These are phyloP conservation scores for Chirona hameri DNA, from an alignment of 2,888 invertebrate species.

Conservation along the genomic window DNA sequence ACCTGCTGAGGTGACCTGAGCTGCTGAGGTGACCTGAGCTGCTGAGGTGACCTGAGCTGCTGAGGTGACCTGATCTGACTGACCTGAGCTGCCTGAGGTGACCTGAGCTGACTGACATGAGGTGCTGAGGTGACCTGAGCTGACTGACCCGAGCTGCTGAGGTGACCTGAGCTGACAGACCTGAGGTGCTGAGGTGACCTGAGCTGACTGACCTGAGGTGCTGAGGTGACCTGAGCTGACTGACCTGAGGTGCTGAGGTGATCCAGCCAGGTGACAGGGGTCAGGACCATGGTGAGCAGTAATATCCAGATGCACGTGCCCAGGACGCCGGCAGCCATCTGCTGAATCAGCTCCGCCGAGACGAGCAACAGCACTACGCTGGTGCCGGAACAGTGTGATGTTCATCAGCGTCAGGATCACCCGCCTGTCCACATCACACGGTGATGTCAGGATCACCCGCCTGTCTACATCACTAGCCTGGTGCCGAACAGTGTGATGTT, in stretches of 20 bases:
- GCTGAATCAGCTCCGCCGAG: slow-evolving; percentile 33
- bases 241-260: not conserved
- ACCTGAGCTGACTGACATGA: not conserved
- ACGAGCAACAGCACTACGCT: slow-evolving; percentile 36
- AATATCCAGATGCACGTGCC: not conserved
- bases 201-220: not conserved
- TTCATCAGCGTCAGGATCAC: slow-evolving; percentile 60
- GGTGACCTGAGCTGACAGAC: not conserved
- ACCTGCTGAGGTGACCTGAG: slow-evolving; percentile 4
- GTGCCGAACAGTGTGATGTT: slow-evolving; percentile 54
- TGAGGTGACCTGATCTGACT: no score
- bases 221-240: not conserved
- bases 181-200: no score
- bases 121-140: not conserved
- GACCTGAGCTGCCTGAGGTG: not conserved
- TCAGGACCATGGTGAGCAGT: not conserved
- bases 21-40: not conserved
- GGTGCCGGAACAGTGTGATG: slow-evolving; percentile 52
- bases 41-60: not conserved
- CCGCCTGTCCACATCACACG: slow-evolving; percentile 42
- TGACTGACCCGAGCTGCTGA: not conserved
- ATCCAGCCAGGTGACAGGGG: not conserved
- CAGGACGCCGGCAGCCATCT: not conserved
- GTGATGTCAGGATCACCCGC: no score
- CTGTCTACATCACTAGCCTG: not conserved